Conservation (phyloP, 2,888 invertebrate genomes). For the Pollenia angustigena region DNA sequence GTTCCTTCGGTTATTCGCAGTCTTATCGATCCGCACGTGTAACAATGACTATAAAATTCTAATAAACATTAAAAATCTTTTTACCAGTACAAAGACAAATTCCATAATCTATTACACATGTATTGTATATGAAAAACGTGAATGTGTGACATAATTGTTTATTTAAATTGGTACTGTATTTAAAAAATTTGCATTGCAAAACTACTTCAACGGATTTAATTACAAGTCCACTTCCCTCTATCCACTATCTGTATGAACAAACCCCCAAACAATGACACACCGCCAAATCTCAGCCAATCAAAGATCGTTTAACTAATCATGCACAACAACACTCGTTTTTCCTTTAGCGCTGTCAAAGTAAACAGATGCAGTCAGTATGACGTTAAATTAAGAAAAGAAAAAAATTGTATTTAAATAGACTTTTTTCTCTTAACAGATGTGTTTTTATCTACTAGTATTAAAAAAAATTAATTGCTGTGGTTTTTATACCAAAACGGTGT, state of each 20-base stretch:
- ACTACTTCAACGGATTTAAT: conserved; percentile 26
- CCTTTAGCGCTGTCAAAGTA: not conserved
- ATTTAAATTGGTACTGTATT: not conserved
- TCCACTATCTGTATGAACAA: conserved; percentile 6
- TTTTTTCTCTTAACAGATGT: conserved; percentile 53
- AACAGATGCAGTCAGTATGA: conserved; percentile 38
- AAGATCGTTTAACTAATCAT: conserved; percentile 62
- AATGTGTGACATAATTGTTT: conserved; percentile 8
- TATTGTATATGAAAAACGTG: not conserved
- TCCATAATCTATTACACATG: too few relatives aligned
- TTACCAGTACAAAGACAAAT: too few relatives aligned
- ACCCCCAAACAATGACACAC: conserved; percentile 75
- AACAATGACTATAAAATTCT: too few relatives aligned
- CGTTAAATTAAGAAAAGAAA: conserved; percentile 41
- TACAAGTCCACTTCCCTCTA: conserved; percentile 3
- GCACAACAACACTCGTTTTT: conserved; percentile 65
- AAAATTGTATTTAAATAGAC: conserved; percentile 11
- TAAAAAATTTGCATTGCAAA: not conserved
- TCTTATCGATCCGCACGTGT: too few relatives aligned
- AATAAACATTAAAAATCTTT: too few relatives aligned
- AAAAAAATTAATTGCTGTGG: conserved; percentile 50
- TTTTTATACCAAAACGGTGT: conserved; percentile 20
- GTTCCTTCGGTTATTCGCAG: too few relatives aligned
- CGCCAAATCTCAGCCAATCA: conserved; percentile 75
- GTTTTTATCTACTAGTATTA: conserved; percentile 23